Evolutionary conservation across 2,888 invertebrate genomes (phyloP), one percentile per base, ranked within the genome.

Genomic region (Diachrysia chrysitis): DNA sequence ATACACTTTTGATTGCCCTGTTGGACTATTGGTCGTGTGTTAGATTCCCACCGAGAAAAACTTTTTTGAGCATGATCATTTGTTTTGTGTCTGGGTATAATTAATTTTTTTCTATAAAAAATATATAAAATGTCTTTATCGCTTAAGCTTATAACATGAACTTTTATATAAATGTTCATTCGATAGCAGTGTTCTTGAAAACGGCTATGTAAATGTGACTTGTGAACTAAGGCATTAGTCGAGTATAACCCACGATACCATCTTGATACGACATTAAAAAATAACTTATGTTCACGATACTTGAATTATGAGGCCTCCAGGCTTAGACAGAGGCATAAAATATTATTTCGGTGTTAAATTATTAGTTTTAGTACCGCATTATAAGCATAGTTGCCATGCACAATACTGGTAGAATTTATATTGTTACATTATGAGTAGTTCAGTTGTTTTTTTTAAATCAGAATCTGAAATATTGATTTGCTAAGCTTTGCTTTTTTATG

Each of bases 121-220:
- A n/a, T n/a, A n/a, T n/a, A n/a, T n/a, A n/a, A n/a, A 37, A 37
- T 37, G 12, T n/a, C 16, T 42, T 42, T 12, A 51, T n/a, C 86
- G 89, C 89, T 76, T 0, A 0, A 65, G 64, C 85, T 78, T 77
- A 25, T 81, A n/a, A 51, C 73, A 84, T 85, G 70, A 12, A 54
- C 71, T 68, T 1, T 59, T 46, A 55, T 29, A 21, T 82, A 65
- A 77, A 16, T 83, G 87, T 88, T 88, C 89, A 89, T 90, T 85
- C 84, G 82, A 87, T 87, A 90, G 87, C 88, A 90, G 86, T 91
- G 87, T 88, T 91, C 86, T 89, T 86, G 85, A 90, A 89, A 91
- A 91, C 83, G 88, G 86, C 89, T 91, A 92, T 90, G 91, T 89
- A 92, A 93, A 93, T 92, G 88, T 90, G 88, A 90, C 91, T 93